Base-by-base conservation (phyloP, 1,140 invertebrate genomes). In the Teleogryllus occipitalis region DNA sequence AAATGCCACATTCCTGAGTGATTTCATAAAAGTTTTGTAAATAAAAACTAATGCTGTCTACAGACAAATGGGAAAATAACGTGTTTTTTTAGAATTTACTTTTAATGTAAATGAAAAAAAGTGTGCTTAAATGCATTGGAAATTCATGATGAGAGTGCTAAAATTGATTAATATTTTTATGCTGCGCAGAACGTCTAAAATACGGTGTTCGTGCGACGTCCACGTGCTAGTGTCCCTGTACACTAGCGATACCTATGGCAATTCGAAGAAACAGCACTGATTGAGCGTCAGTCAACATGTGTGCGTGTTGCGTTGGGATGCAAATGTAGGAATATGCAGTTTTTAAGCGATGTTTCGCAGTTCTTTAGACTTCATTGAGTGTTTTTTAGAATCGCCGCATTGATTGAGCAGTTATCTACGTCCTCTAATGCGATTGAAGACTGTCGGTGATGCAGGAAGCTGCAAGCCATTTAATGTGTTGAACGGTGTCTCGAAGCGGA, bases 271-370 rank as follows among this genome's bases (percentile, higher is more conserved):
- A 65, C 54, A 18, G 39, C n/a, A 46, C 15, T 15, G 21, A 78
- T 77, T 74, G 65, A 78, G 78, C 78, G 78, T 78, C 78, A 78
- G 78, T 78, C 21, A 78, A 74, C 65, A 73, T 78, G 78, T 46
- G 65, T 74, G 78, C 5, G 27, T 78, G 78, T 27, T 8, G n/a
- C n/a, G 22, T 73, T 4, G 10, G 21, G 65, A 39, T 47, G 48
- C 7, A 8, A 21, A 22, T 27, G 65, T 18, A 22, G 49, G 54
- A 14, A 54, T 10, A 21, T 48, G 22, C 48, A 47, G 7, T 54
- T 77, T 77, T 47, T 54, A 21, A 77, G 48, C 47, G 47, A 22
- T 77, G 47, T 54, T 22, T 48, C 54, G 54, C 18, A 65, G 54
- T 65, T 65, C 18, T 14, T 65, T 3, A 65, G 54, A 65, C 54